phyloP scores from a whole-genome alignment of 2,113 vertebrate species.

The Promerops cafer region DNA sequence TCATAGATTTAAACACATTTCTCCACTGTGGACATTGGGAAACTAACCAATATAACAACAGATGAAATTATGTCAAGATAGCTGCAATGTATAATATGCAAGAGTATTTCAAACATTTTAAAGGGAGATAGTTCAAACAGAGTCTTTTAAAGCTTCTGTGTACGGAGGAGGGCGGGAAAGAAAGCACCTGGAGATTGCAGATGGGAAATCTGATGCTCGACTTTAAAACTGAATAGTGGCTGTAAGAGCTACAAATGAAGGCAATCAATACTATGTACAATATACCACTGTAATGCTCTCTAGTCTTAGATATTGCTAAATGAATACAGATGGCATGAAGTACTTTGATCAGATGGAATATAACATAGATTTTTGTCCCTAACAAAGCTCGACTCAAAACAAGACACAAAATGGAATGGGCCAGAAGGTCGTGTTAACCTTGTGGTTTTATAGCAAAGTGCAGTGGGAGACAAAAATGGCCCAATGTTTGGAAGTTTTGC shows the following conservation, averaged over 20 bases:
- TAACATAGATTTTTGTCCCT: constrained; percentile 74
- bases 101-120: not conserved
- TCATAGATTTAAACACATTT: not conserved
- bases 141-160: constrained; percentile 23
- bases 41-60: not conserved
- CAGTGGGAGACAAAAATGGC: constrained; percentile 71
- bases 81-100: not conserved
- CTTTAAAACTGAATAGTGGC: constrained; percentile 66
- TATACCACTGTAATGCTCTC: constrained; percentile 63
- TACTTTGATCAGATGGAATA: constrained; percentile 75
- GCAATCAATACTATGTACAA: constrained; percentile 76
- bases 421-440: constrained; percentile 81
- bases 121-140: not conserved
- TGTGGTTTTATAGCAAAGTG: constrained; percentile 83
- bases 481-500: constrained; percentile 76
- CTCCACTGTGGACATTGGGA: not conserved
- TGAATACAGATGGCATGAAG: constrained; percentile 72
- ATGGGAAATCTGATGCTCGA: constrained; percentile 67
- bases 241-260: constrained; percentile 77
- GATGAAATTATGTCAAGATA: not conserved
- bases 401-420: constrained; percentile 58
- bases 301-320: constrained; percentile 76
- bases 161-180: not conserved
- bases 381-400: constrained; percentile 57
- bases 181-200: constrained; percentile 55